These are phyloP conservation scores for Phrynocephalus vlangalii DNA, from an alignment of 2,797 vertebrate species.

Conservation along the genomic window DNA sequence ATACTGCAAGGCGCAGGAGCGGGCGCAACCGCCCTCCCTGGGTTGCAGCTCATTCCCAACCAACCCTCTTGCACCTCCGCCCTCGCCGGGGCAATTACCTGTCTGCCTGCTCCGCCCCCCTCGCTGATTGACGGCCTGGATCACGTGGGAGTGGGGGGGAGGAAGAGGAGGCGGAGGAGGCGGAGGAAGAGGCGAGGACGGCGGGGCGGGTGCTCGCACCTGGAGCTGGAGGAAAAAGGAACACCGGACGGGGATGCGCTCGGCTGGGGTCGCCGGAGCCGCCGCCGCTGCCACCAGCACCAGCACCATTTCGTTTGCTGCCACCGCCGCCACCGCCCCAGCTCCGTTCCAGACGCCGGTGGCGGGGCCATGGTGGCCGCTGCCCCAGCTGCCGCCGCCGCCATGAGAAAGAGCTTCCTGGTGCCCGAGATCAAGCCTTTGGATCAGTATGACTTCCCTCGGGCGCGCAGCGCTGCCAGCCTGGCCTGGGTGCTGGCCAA, in stretches of 20 bases:
- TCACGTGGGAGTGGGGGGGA: constrained; percentile 24
- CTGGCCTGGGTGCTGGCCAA: constrained; percentile 90
- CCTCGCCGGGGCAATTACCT: constrained; percentile 29
- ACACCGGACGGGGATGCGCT: constrained; percentile 33
- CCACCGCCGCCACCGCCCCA: constrained; percentile 55
- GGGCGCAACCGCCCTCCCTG: not conserved
- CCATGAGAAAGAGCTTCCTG: constrained; percentile 86
- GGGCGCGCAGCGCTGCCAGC: constrained; percentile 91
- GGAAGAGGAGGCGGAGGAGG: not conserved
- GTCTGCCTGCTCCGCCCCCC: constrained; percentile 30
- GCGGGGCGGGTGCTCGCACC: constrained; percentile 30
- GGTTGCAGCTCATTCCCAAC: not conserved
- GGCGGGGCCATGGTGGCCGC: constrained; percentile 39
- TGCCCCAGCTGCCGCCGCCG: constrained; percentile 40
- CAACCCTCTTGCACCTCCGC: not conserved
- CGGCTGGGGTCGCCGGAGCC: constrained; percentile 2
- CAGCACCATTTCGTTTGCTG: not conserved
- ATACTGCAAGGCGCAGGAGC: constrained; percentile 29
- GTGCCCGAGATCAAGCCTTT: constrained; percentile 91
- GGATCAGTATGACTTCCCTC: constrained; percentile 89
- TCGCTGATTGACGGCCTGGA: constrained; percentile 31
- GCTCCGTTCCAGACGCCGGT: constrained; percentile 24
- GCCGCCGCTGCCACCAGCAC: not conserved
- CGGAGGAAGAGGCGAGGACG: not conserved
- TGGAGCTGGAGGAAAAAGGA: constrained; percentile 18